Conservation (phyloP, 1,140 invertebrate species). For the Drosophila yakuba region DNA sequence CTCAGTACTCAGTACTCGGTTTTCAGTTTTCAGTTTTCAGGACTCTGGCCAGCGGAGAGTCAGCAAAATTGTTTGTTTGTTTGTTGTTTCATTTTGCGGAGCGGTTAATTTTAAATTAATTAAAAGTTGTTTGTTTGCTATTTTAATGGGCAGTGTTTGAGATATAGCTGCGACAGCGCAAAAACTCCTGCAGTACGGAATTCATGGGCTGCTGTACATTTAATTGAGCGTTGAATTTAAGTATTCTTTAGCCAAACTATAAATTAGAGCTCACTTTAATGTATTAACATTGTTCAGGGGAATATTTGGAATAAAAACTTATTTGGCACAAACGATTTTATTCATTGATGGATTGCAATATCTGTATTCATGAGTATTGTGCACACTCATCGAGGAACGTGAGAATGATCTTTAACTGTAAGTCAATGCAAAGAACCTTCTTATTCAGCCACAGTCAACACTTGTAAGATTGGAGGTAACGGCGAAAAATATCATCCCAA, state of each 20-base stretch:
- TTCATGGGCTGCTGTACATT: not conserved
- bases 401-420: slow-evolving; percentile 6
- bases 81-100: slow-evolving; percentile 47
- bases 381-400: not conserved
- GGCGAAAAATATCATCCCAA: slow-evolving; percentile 33
- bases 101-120: slow-evolving; percentile 62
- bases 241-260: not conserved
- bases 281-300: too few relatives aligned
- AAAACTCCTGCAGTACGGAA: not conserved
- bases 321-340: too few relatives aligned
- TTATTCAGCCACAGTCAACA: slow-evolving; percentile 30
- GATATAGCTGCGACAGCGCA: slow-evolving; percentile 2
- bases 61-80: slow-evolving; percentile 42
- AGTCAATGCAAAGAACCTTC: slow-evolving; percentile 1
- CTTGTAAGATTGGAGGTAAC: slow-evolving; percentile 10
- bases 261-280: too few relatives aligned
- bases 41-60: slow-evolving; percentile 15
- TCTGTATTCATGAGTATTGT: not conserved
- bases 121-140: slow-evolving; percentile 53
- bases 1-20: slow-evolving; percentile 2
- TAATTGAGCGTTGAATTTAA: not conserved
- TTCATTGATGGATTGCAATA: not conserved
- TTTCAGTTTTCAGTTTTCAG: slow-evolving; percentile 2
- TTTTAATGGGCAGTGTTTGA: slow-evolving; percentile 25
- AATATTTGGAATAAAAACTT: too few relatives aligned